phyloP scores from a whole-genome alignment of 2,888 invertebrate species.

The Caenorhabditis auriculariae region DNA sequence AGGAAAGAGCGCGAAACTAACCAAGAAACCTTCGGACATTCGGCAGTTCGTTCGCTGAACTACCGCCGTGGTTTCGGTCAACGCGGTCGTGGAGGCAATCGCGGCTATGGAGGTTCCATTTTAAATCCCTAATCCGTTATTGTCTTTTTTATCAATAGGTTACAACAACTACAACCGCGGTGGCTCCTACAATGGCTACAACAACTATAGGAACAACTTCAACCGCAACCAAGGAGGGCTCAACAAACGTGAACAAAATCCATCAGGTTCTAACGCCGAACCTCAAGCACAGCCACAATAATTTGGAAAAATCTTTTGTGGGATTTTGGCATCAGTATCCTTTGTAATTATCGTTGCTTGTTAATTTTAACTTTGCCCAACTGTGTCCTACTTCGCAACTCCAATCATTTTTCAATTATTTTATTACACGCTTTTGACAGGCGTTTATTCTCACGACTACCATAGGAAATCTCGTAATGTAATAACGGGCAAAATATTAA shows the following conservation, averaged over 20 bases:
- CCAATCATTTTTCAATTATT: too few species aligned
- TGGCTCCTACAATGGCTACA: slow-evolving; percentile 22
- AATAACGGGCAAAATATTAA: too few species aligned
- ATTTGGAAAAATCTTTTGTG: too few species aligned
- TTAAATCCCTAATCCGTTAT: background rate
- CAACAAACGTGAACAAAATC: slow-evolving; percentile 7
- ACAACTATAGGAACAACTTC: slow-evolving; percentile 17
- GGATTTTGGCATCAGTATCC: too few species aligned
- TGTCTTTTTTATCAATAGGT: slow-evolving; percentile 6
- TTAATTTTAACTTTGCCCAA: too few species aligned
- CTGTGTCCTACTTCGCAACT: too few species aligned
- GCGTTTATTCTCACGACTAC: too few species aligned
- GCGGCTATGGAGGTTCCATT: slow-evolving; percentile 30
- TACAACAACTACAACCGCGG: slow-evolving; percentile 32
- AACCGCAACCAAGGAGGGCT: slow-evolving; percentile 21
- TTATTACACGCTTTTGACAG: too few species aligned
- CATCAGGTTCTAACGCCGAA: too few species aligned
- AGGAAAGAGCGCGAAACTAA: slow-evolving; percentile 61
- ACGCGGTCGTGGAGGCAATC: slow-evolving; percentile 33
- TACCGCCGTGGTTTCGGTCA: slow-evolving; percentile 48
- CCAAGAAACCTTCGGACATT: slow-evolving; percentile 62
- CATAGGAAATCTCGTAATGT: too few species aligned
- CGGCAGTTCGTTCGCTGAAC: slow-evolving; percentile 53
- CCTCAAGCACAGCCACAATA: too few species aligned
- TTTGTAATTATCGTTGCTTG: too few species aligned